Evolutionary conservation across 1,140 invertebrate species (phyloP).

Genomic region (Heliconius hewitsoni): DNA sequence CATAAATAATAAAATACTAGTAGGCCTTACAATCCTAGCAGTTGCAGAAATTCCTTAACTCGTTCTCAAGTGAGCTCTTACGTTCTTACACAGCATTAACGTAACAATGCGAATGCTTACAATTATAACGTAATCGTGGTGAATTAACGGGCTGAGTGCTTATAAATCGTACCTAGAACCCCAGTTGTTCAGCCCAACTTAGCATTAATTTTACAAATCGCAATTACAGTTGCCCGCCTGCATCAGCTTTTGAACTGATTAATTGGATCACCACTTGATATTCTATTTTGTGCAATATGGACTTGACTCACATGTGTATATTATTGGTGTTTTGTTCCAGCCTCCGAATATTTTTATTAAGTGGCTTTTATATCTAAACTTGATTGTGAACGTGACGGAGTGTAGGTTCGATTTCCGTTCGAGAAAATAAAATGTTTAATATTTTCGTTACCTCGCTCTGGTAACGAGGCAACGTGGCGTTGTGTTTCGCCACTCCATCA

Average conservation of each 20-base stretch:
- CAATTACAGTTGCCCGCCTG: conserved; percentile 45
- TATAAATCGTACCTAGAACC: conserved; percentile 32
- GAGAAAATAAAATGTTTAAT: too few species aligned
- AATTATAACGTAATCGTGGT: conserved; percentile 40
- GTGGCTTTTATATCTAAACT: neutral
- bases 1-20: neutral
- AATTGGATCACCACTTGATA: conserved; percentile 27
- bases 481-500: too few species aligned
- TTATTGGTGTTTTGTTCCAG: neutral
- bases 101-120: conserved; percentile 38
- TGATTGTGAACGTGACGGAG: too few species aligned
- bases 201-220: conserved; percentile 54
- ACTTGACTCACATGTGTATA: neutral
- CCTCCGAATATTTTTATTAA: neutral
- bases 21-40: neutral
- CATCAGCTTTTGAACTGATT: conserved; percentile 34
- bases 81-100: conserved; percentile 22
- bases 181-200: conserved; percentile 47
- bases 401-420: too few species aligned
- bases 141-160: conserved; percentile 40
- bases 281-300: conserved; percentile 2
- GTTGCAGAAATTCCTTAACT: conserved; percentile 5
- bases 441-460: too few species aligned
- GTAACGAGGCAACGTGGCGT: too few species aligned
- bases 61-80: conserved; percentile 13